Base-by-base conservation (phyloP, 2,113 vertebrate genomes). In the Urocolius indicus region DNA sequence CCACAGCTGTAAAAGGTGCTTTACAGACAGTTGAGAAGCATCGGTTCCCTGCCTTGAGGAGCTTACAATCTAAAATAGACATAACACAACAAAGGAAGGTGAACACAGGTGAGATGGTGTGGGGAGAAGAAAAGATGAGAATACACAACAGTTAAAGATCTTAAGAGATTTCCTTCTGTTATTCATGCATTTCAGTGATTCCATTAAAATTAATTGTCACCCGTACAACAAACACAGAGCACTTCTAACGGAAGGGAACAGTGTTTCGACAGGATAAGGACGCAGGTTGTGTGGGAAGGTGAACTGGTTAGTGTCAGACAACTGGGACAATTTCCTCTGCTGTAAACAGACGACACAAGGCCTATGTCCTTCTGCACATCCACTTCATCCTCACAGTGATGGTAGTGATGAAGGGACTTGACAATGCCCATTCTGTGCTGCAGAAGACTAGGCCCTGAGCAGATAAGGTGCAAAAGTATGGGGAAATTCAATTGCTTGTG, bases 1-100 rank as follows among this genome's bases (percentile, higher is more conserved):
- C 95, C 96, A 79, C 75, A 93, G 85, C 63, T 93, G 84, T 89
- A 85, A 89, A 93, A 94, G 92, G 93, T 85, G 94, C 92, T 96
- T 96, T 97, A 95, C 95, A 95, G 86, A 96, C 94, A 96, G 81
- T 95, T 69, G 87, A 96, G 94, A 95, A 93, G 87, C 90, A 93
- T 93, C 84, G 77, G 81, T 92, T 94, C 94, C 93, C 92, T 97
- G 93, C 95, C 94, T 95, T 94, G 94, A 96, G 95, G 92, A 97
- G 94, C 96, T 95, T 95, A 96, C 95, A 97, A 95, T 97, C 94
- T 96, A 97, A 93, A 89, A 73, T 27, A 91, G 75, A 95, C 84
- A 81, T 79, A 95, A 95, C 94, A 92, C 82, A 87, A 88, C 83
- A 92, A 71, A 92, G 87, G 90, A 89, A 75, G 72, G 85, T 94